Base-by-base conservation (phyloP, 1,140 invertebrate species). In the Melanaphis sacchari region DNA sequence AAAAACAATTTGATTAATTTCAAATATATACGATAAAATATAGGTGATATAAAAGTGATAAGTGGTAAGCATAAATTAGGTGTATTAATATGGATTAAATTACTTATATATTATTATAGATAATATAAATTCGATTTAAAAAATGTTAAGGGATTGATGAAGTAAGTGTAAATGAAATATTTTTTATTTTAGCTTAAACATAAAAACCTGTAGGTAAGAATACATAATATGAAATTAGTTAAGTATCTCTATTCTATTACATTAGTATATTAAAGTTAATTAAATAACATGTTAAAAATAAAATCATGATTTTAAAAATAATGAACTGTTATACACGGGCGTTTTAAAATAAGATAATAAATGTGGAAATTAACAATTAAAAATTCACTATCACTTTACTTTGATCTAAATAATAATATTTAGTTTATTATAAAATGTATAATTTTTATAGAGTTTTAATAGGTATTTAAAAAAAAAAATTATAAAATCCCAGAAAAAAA, bases 1-100 rank as follows among this genome's bases (percentile, higher is more conserved):
- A 84, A 84, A 85, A 85, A 85, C 11, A 22, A 31, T 43, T 85
- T 15, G 18, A 41, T 85, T 31, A 85, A 40, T 85, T 85, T 9
- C 0, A 84, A 26, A 84, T 41, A 84, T 31, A 82, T 59, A 59
- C 0, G 26, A 59, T 59, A 31, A 24, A 59, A n/a, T 66, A 66
- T n/a, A 66, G 95, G 94, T 94, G 94, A 93, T 90, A 94, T 85
- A 94, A 66, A 91, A 59, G 84, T 54, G 15, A 15, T 49, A 49
- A 49, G 46, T 49, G 46, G 18, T 18, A 49, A 18, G 46, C 2
- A 49, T 43, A 43, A 43, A 49, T 18, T 49, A 49, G 18, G 46
- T 49, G 46, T n/a, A n/a, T 18, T 87, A 66, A n/a, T 43, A 24
- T 54, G 6, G 1, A 9, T 40, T 26, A 26, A 26, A 5, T 38